Percentiles rank a stretch among this genome's conserved stretches.
These are phyloP conservation scores for Apis mellifera DNA, from an alignment of 1,140 invertebrate species.

Conservation along the genomic window Amel_HAv3.1 CM009943.2:3604001-3604500, in stretches of 20 bases:
- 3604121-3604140: not conserved
- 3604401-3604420: not conserved
- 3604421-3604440: conserved; percentile 25
- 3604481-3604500: not conserved
- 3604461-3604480: not conserved
- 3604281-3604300: not conserved
- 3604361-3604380: conserved; percentile 24
- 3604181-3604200: too few species aligned
- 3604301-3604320: not conserved
- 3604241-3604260: too few species aligned
- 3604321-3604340: not conserved
- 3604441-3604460: conserved; percentile 45
- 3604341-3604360: conserved; percentile 32
- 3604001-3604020: conserved; percentile 3
- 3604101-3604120: not conserved
- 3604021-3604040: conserved; percentile 7
- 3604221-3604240: too few species aligned
- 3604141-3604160: not conserved
- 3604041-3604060: not conserved
- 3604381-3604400: not conserved
- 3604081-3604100: not conserved
- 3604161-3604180: too few species aligned
- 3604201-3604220: not conserved
- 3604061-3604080: not conserved
- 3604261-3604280: not conserved